Evolutionary conservation across 2,888 invertebrate genomes (phyloP).

Genomic region (Ophion costatus): DNA sequence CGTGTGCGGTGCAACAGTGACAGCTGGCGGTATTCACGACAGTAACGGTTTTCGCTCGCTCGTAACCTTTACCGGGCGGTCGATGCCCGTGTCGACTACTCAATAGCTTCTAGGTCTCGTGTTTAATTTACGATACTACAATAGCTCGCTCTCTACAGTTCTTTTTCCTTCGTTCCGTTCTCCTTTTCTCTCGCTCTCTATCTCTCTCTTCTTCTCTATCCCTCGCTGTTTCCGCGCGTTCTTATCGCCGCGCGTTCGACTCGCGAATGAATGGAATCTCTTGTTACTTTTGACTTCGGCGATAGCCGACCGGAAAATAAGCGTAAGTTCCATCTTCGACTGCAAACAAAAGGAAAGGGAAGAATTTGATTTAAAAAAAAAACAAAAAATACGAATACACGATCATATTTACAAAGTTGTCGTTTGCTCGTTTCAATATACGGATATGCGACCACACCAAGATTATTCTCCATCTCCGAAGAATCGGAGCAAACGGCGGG

Average conservation of each 20-base stretch:
- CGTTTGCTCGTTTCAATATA: neutral
- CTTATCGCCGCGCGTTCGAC: neutral
- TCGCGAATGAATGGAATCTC: slow-evolving; percentile 33
- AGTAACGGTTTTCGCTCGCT: slow-evolving; percentile 70
- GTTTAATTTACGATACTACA: slow-evolving; percentile 70
- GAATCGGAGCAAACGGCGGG: neutral
- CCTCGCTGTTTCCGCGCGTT: slow-evolving; percentile 16
- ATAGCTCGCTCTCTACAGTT: slow-evolving; percentile 52
- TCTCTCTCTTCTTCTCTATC: slow-evolving; percentile 5
- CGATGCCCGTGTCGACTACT: slow-evolving; percentile 74
- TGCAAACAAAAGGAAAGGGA: neutral
- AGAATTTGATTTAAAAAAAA: neutral
- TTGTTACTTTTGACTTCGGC: slow-evolving; percentile 1
- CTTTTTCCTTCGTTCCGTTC: slow-evolving; percentile 7
- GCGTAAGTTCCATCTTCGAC: neutral
- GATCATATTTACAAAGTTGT: neutral
- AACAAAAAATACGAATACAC: neutral
- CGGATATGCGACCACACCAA: neutral
- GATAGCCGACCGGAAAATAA: neutral
- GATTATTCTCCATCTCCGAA: neutral
- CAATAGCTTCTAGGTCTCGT: slow-evolving; percentile 73
- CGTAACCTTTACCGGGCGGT: slow-evolving; percentile 76
- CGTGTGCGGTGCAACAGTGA: slow-evolving; percentile 58
- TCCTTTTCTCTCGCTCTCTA: slow-evolving; percentile 17
- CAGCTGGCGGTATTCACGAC: slow-evolving; percentile 74